Percentiles rank a stretch among this genome's conserved stretches.
These are phyloP conservation scores for Frieseomelitta varia DNA, from an alignment of 1,140 invertebrate genomes.

Conservation along the genomic window DNA sequence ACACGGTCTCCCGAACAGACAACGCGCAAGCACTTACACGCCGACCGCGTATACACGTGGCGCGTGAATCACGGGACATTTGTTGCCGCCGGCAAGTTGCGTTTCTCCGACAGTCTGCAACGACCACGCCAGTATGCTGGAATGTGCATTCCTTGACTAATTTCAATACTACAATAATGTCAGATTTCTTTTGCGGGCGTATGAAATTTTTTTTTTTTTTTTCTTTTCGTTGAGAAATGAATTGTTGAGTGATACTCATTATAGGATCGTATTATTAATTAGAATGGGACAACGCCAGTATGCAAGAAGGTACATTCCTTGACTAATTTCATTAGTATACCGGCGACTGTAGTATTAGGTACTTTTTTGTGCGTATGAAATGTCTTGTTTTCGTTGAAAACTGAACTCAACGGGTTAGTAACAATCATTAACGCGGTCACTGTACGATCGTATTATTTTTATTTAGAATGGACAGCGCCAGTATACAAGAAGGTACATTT, in stretches of 20 bases:
- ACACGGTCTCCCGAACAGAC: conserved; percentile 34
- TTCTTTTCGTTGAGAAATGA: not conserved
- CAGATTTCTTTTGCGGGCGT: not conserved
- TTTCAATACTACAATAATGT: not conserved
- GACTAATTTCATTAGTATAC: not conserved
- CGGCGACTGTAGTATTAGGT: not conserved
- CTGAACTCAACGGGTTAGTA: not conserved
- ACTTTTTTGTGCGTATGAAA: not conserved
- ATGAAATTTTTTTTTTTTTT: not conserved
- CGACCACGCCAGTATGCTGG: conserved; percentile 13
- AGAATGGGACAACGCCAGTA: not conserved
- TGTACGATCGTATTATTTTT: not conserved
- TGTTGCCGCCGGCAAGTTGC: conserved; percentile 19
- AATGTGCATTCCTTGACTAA: not conserved
- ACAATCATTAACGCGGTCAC: no score
- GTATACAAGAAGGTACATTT: conserved; percentile 15
- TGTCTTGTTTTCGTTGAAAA: not conserved
- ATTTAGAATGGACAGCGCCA: not conserved
- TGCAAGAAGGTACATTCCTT: conserved; percentile 4
- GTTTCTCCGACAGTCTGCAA: conserved; percentile 4
- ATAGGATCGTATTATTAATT: not conserved
- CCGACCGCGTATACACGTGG: conserved; percentile 20
- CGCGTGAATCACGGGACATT: conserved; percentile 52
- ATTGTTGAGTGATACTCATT: not conserved
- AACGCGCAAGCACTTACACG: conserved; percentile 21